Evolutionary conservation across 2,113 vertebrate genomes (phyloP).

Genomic region (Cheirogaleus medius): DNA sequence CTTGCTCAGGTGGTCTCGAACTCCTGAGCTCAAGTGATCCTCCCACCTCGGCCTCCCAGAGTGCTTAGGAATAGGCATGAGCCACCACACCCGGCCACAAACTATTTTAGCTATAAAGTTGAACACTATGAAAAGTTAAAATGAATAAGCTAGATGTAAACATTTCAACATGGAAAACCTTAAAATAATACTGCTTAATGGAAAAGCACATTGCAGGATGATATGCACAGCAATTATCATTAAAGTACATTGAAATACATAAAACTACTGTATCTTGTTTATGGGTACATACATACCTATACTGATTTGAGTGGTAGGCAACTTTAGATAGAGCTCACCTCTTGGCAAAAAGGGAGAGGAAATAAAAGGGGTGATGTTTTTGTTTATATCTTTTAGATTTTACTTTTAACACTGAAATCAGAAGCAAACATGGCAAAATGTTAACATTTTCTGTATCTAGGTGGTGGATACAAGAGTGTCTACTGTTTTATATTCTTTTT

Average conservation of each 20-base stretch:
- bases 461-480: neutral
- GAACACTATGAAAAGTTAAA: neutral
- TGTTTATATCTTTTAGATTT: neutral
- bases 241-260: neutral
- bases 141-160: neutral
- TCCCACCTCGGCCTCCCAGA: no score
- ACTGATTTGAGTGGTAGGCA: neutral
- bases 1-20: no score
- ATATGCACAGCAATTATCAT: neutral
- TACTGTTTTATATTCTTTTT: neutral
- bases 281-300: neutral
- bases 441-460: neutral
- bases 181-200: neutral
- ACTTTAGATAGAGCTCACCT: neutral
- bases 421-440: neutral
- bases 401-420: slow-evolving; percentile 14
- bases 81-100: neutral
- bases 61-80: no score
- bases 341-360: neutral
- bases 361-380: neutral
- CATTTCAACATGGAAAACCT: neutral
- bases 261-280: neutral
- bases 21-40: no score
- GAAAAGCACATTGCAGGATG: neutral
- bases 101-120: neutral